Percentiles rank a stretch among this genome's conserved stretches.
Evolutionary conservation across 2,113 vertebrate genomes (phyloP).

Genomic region (Burhinus bistriatus): DNA sequence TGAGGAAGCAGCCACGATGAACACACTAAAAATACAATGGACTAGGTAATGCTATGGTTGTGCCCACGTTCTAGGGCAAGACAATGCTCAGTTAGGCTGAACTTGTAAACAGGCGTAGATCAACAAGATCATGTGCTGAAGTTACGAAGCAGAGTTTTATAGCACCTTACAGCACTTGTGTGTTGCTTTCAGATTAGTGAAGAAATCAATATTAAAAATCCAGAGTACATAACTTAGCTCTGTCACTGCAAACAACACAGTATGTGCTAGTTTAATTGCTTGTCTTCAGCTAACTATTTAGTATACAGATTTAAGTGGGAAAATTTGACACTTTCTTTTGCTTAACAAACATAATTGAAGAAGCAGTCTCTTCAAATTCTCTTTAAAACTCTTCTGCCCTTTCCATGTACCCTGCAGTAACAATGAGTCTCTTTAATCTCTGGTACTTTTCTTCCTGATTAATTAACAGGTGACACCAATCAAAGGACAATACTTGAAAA

Average conservation of each 20-base stretch:
- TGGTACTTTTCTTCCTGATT: background rate
- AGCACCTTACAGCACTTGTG: background rate
- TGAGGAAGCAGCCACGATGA: background rate
- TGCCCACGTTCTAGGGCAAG: background rate
- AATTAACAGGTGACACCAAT: background rate
- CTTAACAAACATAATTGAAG: background rate
- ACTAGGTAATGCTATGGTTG: background rate
- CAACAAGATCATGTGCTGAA: background rate
- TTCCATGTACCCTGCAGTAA: rapidly evolving
- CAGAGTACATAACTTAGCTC: background rate
- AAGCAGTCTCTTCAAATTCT: background rate
- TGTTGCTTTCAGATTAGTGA: background rate
- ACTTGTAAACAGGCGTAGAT: background rate
- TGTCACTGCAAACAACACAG: background rate
- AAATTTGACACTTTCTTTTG: background rate
- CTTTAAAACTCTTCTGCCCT: background rate
- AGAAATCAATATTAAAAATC: background rate
- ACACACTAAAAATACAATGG: background rate
- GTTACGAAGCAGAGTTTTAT: background rate
- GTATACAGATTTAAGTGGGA: background rate
- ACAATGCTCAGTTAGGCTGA: background rate
- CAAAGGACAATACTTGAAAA: background rate
- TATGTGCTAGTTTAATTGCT: background rate
- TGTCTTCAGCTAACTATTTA: background rate
- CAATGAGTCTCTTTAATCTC: background rate